Conservation (phyloP, 1,140 invertebrate genomes). For the Ooceraea biroi region DNA sequence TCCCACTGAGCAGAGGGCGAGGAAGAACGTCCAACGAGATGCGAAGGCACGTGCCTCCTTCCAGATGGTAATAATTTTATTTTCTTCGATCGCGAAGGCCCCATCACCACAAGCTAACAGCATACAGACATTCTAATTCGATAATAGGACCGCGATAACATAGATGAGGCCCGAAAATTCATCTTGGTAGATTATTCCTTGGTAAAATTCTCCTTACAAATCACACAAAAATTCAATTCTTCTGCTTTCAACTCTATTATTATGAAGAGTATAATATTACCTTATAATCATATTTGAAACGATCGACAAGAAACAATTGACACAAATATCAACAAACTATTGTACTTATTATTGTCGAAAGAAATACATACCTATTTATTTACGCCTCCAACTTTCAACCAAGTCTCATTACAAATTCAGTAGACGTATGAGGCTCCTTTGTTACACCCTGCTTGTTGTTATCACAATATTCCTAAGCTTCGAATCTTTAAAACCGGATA, state of each 20-base stretch:
- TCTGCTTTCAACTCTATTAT: too few species aligned
- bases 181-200: slow-evolving; percentile 20
- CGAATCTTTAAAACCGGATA: slow-evolving; percentile 40
- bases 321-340: too few species aligned
- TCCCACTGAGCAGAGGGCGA: slow-evolving; percentile 15
- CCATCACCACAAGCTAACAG: slow-evolving; percentile 6
- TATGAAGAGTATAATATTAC: too few species aligned
- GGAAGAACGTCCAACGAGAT: background rate
- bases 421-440: too few species aligned
- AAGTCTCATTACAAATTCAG: too few species aligned
- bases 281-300: background rate
- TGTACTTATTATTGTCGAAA: too few species aligned
- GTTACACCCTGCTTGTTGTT: too few species aligned
- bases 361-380: too few species aligned
- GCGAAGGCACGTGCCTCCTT: slow-evolving; percentile 26
- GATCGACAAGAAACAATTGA: too few species aligned
- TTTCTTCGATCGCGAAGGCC: slow-evolving; percentile 28
- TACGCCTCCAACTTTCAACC: too few species aligned
- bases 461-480: slow-evolving; percentile 3
- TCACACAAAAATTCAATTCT: background rate
- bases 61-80: slow-evolving; percentile 49
- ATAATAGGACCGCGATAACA: slow-evolving; percentile 22
- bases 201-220: slow-evolving; percentile 4
- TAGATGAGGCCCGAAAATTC: background rate
- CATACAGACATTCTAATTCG: slow-evolving; percentile 12